Conservation (phyloP, 2,888 invertebrate genomes). For the Oasisia sp. region DNA sequence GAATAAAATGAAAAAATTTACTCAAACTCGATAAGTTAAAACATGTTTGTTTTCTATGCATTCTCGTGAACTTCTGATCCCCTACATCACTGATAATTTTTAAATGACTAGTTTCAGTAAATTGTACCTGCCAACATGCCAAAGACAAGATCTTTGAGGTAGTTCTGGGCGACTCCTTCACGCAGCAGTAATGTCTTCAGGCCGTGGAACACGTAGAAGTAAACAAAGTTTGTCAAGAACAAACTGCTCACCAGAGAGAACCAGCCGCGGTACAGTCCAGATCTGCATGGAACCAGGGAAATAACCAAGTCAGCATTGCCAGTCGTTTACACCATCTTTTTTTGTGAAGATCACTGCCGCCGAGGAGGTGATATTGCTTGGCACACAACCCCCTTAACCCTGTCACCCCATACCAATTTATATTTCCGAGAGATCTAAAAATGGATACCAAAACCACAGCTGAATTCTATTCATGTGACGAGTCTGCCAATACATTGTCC, state of each 20-base stretch:
- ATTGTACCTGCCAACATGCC: conserved; percentile 22
- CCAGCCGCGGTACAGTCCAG: conserved; percentile 78
- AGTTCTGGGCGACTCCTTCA: not conserved
- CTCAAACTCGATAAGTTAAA: not conserved
- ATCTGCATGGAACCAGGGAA: conserved; percentile 46
- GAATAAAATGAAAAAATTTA: not conserved
- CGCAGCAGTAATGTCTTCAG: conserved; percentile 71
- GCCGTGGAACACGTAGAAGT: conserved; percentile 76
- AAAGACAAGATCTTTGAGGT: conserved; percentile 19
- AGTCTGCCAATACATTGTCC: no score
- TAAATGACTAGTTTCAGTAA: not conserved
- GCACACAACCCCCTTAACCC: no score
- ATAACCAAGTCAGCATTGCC: not conserved
- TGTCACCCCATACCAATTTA: no score
- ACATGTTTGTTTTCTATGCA: no score
- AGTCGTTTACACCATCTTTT: no score
- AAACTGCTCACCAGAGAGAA: conserved; percentile 84
- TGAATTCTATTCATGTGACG: no score
- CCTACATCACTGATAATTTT: not conserved
- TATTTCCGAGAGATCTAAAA: no score
- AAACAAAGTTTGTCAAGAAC: conserved; percentile 90
- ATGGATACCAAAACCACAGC: no score
- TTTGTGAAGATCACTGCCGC: no score
- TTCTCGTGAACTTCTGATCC: not conserved
- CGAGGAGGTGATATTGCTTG: no score